Evolutionary conservation across 2,888 invertebrate genomes (phyloP).

Genomic region (Stictocephala bisonia): DNA sequence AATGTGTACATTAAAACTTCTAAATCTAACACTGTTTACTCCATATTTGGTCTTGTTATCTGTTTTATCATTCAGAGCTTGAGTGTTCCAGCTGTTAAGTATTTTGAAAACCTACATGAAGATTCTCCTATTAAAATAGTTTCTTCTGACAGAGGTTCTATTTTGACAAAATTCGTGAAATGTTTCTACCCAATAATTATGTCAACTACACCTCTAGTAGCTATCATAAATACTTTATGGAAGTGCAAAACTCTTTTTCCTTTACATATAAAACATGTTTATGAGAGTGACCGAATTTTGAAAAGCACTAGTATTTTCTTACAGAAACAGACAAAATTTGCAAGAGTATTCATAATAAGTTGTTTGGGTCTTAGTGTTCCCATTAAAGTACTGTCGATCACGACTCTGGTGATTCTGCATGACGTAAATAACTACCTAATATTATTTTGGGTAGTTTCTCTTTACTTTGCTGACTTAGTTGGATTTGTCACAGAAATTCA

Average conservation of each 20-base stretch:
- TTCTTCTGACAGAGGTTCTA: neutral
- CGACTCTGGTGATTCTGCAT: neutral
- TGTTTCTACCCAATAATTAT: slow-evolving; percentile 20
- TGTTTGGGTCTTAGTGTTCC: neutral
- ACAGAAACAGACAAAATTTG: neutral
- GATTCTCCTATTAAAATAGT: neutral
- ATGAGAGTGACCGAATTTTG: neutral
- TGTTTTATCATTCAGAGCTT: neutral
- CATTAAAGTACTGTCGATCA: slow-evolving; percentile 4
- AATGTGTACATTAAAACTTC: neutral
- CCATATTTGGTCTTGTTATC: neutral
- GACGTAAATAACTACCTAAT: neutral
- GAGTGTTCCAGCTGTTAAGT: slow-evolving; percentile 3
- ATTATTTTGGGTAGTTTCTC: neutral
- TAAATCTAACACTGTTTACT: neutral
- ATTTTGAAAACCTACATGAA: neutral
- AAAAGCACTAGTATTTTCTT: too few species aligned
- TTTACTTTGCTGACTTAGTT: slow-evolving; percentile 10
- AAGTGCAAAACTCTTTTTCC: slow-evolving; percentile 7
- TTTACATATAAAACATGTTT: neutral
- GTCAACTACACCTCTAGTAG: neutral
- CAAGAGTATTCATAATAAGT: neutral
- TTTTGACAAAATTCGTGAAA: slow-evolving; percentile 21
- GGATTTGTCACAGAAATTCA: slow-evolving; percentile 12
- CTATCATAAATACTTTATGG: neutral